Base-by-base conservation (phyloP, 2,113 vertebrate genomes). In the Lepus europaeus region DNA sequence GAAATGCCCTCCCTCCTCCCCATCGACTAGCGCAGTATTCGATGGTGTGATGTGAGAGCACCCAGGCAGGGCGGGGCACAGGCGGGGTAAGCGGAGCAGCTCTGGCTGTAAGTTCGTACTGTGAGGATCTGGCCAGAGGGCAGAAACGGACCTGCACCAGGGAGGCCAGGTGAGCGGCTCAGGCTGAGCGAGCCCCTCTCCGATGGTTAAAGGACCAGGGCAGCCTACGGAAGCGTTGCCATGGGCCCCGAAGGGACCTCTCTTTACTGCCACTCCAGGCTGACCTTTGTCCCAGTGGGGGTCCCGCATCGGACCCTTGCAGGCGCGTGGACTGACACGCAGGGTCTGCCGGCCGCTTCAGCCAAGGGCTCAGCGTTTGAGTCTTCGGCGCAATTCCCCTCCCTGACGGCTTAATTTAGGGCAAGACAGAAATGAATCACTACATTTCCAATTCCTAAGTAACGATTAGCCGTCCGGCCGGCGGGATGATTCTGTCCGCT, bases 351-450 rank as follows among this genome's bases (percentile, higher is more conserved):
- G 33, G 76, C 92, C 74, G 73, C 45, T 89, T 87, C 61, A 80
- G 94, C 93, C 49, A 81, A 86, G 0, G 78, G n/a, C 89, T 96
- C 45, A 74, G 12, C 20, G 72, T 66, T 87, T 1, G 72, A 91
- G 63, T 76, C 94, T 82, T 96, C 94, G 87, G 84, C 3, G 78
- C 59, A 85, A 39, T 95, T 74, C 45, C 69, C 87, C 90, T 95
- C 14, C 83, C 59, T 93, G 72, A 76, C 73, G 61, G 85, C 90
- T 95, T 97, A 96, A 88, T 96, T 97, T 90, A 82, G 63, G 94
- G 72, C 89, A 73, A 96, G 93, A 69, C 86, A 87, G 95, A 97
- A 97, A 96, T 59, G 92, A 97, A 83, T 73, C 84, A 19, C 27
- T 33, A 3, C n/a, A 53, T 66, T 96, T 97, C 84, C 20, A 94